Evolutionary conservation across 30 jellyfish, hydroid and myxozoan species (phyloP).

Genomic region (Hydractinia symbiolongicarpus): DNA sequence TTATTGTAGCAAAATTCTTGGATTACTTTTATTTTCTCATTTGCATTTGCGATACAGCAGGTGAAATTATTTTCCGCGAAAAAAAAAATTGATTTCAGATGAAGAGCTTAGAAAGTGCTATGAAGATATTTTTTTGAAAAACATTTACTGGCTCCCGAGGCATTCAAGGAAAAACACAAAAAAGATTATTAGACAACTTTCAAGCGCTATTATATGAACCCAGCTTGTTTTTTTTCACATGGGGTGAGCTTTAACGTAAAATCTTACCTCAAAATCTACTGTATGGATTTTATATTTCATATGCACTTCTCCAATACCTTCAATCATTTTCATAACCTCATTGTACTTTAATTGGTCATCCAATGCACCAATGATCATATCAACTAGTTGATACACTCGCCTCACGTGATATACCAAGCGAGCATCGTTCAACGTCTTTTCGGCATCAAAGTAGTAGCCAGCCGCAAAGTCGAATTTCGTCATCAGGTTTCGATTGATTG

Average conservation of each 20-base stretch:
- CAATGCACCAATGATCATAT: not conserved
- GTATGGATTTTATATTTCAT: not conserved
- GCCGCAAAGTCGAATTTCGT: conserved; percentile 1
- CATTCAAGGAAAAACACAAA: no score
- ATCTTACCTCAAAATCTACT: conserved; percentile 21
- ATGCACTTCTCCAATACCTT: conserved; percentile 4
- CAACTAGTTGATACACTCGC: not conserved
- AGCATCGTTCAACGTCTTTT: conserved; percentile 13
- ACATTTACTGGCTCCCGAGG: no score
- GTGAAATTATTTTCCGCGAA: no score
- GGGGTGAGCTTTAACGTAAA: not conserved
- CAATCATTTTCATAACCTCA: conserved; percentile 4
- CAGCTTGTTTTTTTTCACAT: no score
- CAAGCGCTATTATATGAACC: no score
- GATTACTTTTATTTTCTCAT: no score
- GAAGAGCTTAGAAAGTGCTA: no score
- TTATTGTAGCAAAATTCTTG: no score
- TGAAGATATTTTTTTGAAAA: no score
- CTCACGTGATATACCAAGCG: conserved; percentile 12
- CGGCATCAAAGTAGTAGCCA: not conserved
- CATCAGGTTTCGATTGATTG: not conserved
- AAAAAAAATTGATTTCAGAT: no score
- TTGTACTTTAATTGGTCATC: not conserved
- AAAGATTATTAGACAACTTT: no score
- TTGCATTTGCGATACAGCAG: no score